phyloP scores from a whole-genome alignment of 2,888 invertebrate species.

The Drosophila borealis region DNA sequence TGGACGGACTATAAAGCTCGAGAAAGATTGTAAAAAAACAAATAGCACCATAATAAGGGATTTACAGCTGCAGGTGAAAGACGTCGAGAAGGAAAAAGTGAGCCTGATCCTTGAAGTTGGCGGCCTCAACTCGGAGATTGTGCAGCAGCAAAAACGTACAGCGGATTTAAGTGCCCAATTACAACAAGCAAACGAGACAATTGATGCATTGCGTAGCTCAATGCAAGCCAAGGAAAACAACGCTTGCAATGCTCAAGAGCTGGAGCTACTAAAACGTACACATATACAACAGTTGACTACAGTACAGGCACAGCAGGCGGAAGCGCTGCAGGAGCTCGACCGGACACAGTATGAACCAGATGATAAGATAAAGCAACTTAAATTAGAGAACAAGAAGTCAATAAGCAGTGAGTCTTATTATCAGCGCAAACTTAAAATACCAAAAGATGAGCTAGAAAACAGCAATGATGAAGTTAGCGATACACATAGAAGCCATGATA shows the following conservation, averaged over 20 bases:
- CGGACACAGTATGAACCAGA: conserved; percentile 19
- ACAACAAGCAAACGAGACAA: background rate
- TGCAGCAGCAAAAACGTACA: conserved; percentile 5
- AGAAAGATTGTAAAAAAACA: conserved; percentile 61
- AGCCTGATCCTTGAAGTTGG: conserved; percentile 73
- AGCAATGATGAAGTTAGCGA: conserved; percentile 6
- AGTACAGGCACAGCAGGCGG: background rate
- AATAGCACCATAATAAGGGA: conserved; percentile 36
- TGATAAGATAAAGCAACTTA: conserved; percentile 23
- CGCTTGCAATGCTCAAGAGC: conserved; percentile 3
- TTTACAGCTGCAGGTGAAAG: conserved; percentile 55
- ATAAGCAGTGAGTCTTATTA: conserved; percentile 35
- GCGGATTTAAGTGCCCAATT: conserved; percentile 20
- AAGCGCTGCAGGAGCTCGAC: conserved; percentile 22
- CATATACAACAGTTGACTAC: conserved; percentile 37
- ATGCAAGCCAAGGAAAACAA: conserved; percentile 2
- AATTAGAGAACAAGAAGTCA: conserved; percentile 24
- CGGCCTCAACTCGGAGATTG: conserved; percentile 67
- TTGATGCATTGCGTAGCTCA: conserved; percentile 12
- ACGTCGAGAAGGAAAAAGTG: conserved; percentile 65
- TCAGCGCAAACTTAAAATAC: conserved; percentile 46
- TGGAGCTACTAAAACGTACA: conserved; percentile 12
- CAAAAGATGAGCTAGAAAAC: conserved; percentile 56
- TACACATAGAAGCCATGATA: conserved; percentile 3
- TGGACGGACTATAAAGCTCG: conserved; percentile 63